phyloP scores from a whole-genome alignment of 2,113 vertebrate genomes.

The Limnothrissa miodon region DNA sequence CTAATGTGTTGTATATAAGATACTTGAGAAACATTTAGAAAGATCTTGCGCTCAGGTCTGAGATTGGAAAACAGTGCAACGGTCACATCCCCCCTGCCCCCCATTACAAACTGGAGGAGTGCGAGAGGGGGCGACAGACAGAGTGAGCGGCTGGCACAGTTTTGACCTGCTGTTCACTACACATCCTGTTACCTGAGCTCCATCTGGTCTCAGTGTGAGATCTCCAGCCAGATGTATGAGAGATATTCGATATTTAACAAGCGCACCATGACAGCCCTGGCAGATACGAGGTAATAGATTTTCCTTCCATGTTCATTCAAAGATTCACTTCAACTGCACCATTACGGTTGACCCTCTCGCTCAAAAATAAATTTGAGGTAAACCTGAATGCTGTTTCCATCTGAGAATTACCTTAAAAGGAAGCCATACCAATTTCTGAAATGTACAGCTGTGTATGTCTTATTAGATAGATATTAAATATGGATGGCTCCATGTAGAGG shows the following conservation, averaged over 20 bases:
- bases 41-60: neutral
- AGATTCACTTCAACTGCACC: too few relatives aligned
- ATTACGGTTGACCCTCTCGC: too few relatives aligned
- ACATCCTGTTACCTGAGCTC: constrained; percentile 36
- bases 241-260: constrained; percentile 9
- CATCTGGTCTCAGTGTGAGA: constrained; percentile 37
- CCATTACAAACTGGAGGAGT: neutral
- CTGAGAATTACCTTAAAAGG: too few relatives aligned
- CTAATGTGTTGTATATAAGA: neutral
- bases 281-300: neutral
- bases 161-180: constrained; percentile 30
- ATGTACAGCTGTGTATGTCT: too few relatives aligned
- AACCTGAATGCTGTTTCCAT: too few relatives aligned
- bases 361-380: too few relatives aligned
- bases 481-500: too few relatives aligned
- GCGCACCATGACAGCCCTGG: neutral
- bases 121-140: neutral
- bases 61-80: neutral
- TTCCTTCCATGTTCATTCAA: neutral
- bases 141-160: constrained; percentile 27
- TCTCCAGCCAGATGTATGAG: constrained; percentile 6
- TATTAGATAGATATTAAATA: too few relatives aligned
- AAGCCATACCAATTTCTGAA: too few relatives aligned
- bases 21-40: neutral
- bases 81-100: neutral